A percentile compares a stretch with the other conserved stretches of the same genome.
These are phyloP conservation scores for Hydrophis major DNA, from an alignment of 2,797 vertebrate genomes.

Conservation along the genomic window DNA sequence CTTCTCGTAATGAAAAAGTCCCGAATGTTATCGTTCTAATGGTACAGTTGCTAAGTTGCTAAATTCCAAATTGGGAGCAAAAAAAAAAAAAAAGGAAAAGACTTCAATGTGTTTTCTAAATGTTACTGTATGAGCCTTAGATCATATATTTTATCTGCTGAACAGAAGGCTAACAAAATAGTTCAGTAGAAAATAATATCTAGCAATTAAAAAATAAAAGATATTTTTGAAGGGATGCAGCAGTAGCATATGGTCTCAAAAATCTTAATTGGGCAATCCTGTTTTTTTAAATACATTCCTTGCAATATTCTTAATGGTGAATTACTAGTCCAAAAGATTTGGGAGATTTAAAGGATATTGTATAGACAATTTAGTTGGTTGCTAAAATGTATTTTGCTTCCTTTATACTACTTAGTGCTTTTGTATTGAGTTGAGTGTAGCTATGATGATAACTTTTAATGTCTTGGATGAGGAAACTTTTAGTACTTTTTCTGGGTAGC, in stretches of 20 bases:
- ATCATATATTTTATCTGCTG: not conserved
- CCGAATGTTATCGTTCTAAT: not conserved
- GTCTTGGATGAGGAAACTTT: not conserved
- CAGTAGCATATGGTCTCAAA: not conserved
- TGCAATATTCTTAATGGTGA: not conserved
- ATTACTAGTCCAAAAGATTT: not conserved
- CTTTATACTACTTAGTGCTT: not conserved
- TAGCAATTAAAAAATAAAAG: not conserved
- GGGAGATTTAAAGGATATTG: not conserved
- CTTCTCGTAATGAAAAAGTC: not conserved
- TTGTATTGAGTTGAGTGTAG: not conserved
- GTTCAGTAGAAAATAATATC: not conserved
- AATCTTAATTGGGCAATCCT: not conserved
- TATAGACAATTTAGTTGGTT: not conserved
- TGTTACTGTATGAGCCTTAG: not conserved
- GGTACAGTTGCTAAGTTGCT: not conserved
- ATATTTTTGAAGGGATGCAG: not conserved
- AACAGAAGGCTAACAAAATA: not conserved
- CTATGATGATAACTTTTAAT: not conserved
- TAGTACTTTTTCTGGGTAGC: not conserved
- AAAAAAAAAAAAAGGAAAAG: not conserved
- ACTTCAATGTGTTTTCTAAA: not conserved
- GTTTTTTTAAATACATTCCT: not conserved
- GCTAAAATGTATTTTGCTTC: not conserved
- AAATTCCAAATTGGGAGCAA: not conserved